Percentiles rank a stretch among this genome's conserved stretches.
These are phyloP conservation scores for Trinectes maculatus DNA, from an alignment of 2,113 vertebrate species.

Conservation along the genomic window DNA sequence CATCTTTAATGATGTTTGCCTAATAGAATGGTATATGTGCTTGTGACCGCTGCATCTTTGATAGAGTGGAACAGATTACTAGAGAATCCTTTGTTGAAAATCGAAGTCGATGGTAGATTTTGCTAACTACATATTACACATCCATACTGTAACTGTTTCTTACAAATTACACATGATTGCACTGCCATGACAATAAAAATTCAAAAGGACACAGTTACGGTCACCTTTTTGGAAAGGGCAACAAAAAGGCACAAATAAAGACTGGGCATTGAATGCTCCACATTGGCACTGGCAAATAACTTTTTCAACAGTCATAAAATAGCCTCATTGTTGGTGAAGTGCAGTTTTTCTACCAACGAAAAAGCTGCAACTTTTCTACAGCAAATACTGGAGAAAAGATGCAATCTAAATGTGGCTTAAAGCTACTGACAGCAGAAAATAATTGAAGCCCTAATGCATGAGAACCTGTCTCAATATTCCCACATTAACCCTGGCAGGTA, in stretches of 20 bases:
- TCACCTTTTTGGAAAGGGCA: constrained; percentile 1
- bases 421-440: constrained; percentile 34
- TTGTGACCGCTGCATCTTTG: not conserved
- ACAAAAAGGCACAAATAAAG: constrained; percentile 60
- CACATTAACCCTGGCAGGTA: constrained; percentile 9
- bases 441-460: constrained; percentile 11
- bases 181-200: constrained; percentile 31
- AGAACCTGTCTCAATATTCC: constrained; percentile 7
- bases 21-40: no score
- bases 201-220: constrained; percentile 13
- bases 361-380: constrained; percentile 7
- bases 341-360: constrained; percentile 22
- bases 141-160: not conserved
- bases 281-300: constrained; percentile 26
- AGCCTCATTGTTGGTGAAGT: constrained; percentile 1
- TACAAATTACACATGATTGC: constrained; percentile 22
- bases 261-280: constrained; percentile 4
- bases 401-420: not conserved
- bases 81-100: not conserved
- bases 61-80: no score
- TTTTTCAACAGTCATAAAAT: constrained; percentile 6
- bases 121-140: constrained; percentile 3
- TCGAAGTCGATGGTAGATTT: constrained; percentile 4
- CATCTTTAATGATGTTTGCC: no score
- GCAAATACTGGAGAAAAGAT: no score